phyloP scores from a whole-genome alignment of 2,888 invertebrate genomes.

The Tetropium fuscum region DNA sequence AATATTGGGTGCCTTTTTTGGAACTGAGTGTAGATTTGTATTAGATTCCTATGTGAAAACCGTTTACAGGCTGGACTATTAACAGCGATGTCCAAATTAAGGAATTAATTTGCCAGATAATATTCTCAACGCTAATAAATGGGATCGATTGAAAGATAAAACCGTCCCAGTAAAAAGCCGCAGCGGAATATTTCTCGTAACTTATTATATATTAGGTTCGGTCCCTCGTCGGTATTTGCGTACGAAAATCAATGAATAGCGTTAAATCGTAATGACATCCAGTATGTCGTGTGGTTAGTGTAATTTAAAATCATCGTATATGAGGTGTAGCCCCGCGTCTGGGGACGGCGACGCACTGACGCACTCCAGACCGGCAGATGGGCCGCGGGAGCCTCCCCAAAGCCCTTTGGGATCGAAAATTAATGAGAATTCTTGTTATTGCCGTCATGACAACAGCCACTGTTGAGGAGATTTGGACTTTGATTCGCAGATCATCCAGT shows the following conservation, averaged over 20 bases:
- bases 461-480: slow-evolving; percentile 54
- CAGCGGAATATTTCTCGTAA: background rate
- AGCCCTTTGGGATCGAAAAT: slow-evolving; percentile 52
- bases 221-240: slow-evolving; percentile 19
- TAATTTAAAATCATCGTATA: slow-evolving; percentile 60
- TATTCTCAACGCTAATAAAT: too few species aligned
- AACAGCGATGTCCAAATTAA: too few species aligned
- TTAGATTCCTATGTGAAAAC: too few species aligned
- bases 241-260: slow-evolving; percentile 42
- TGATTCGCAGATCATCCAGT: slow-evolving; percentile 55
- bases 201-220: slow-evolving; percentile 42
- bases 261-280: slow-evolving; percentile 53
- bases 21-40: too few species aligned
- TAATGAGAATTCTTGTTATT: slow-evolving; percentile 62
- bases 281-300: slow-evolving; percentile 57
- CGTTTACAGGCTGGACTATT: too few species aligned
- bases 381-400: slow-evolving; percentile 46
- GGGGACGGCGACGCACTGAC: slow-evolving; percentile 41
- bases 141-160: too few species aligned
- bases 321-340: slow-evolving; percentile 50
- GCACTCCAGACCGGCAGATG: slow-evolving; percentile 47
- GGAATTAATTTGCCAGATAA: too few species aligned
- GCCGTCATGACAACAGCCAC: slow-evolving; percentile 50
- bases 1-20: too few species aligned
- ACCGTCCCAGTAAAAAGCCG: slow-evolving; percentile 5